Conservation (phyloP, 2,888 invertebrate species). For the Biston stratarius region DNA sequence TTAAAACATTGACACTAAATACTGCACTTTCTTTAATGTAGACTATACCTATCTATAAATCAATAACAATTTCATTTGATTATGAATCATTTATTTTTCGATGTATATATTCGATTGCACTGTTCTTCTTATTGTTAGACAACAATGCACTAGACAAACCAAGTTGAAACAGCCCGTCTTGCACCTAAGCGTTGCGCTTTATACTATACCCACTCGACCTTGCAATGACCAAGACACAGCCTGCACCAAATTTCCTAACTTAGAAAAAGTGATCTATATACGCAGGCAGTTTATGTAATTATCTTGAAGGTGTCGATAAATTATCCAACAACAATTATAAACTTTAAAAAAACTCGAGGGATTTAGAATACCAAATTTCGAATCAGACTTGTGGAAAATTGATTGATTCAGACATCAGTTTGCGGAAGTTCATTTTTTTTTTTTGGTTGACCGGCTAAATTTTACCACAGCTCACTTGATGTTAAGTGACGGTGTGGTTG, state of each 20-base stretch:
- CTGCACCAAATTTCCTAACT: constrained; percentile 40
- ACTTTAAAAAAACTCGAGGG: neutral
- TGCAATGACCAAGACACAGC: constrained; percentile 39
- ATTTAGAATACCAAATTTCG: too few relatives aligned
- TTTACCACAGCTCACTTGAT: too few relatives aligned
- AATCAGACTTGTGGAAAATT: too few relatives aligned
- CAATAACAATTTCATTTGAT: neutral
- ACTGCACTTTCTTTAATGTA: too few relatives aligned
- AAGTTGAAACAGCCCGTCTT: constrained; percentile 40
- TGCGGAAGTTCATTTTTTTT: too few relatives aligned
- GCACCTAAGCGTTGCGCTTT: constrained; percentile 28
- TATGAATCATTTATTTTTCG: neutral
- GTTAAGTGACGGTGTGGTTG: too few relatives aligned
- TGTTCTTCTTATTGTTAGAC: neutral
- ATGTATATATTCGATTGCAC: neutral
- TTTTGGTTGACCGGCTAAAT: too few relatives aligned
- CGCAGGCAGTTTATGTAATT: constrained; percentile 27
- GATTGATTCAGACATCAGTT: too few relatives aligned
- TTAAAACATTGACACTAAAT: constrained; percentile 10
- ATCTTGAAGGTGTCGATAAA: neutral
- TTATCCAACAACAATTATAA: neutral
- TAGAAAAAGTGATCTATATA: constrained; percentile 32
- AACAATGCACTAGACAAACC: constrained; percentile 4
- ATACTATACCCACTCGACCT: constrained; percentile 36
- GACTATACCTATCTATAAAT: neutral